Evolutionary conservation across 2,797 vertebrate genomes (phyloP).

Genomic region (Pogoniulus pusillus): DNA sequence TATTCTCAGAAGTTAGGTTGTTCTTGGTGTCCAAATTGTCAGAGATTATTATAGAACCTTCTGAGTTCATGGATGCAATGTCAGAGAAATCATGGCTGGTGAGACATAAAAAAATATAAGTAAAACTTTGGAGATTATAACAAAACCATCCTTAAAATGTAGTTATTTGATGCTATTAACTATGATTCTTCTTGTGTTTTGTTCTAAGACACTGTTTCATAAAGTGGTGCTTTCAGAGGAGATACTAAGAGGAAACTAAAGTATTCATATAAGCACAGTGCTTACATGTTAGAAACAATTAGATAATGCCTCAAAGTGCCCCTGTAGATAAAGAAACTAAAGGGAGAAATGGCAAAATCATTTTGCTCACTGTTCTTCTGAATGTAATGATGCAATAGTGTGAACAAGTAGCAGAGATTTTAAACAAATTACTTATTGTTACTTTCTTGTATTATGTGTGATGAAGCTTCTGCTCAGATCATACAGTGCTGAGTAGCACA

Average conservation of each 20-base stretch:
- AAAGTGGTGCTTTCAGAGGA: neutral
- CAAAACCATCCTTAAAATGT: neutral
- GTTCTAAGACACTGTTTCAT: neutral
- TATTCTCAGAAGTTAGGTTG: neutral
- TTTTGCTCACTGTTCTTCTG: neutral
- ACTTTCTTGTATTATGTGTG: neutral
- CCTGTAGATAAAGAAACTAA: neutral
- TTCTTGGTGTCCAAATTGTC: neutral
- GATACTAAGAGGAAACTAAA: neutral
- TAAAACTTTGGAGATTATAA: neutral
- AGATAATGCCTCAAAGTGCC: neutral
- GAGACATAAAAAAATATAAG: neutral
- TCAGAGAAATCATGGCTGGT: neutral
- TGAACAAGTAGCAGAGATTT: neutral
- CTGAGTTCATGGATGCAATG: neutral
- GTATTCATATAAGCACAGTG: accelerated
- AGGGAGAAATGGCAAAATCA: neutral
- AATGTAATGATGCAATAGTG: neutral
- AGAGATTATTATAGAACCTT: neutral
- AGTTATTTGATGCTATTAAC: neutral
- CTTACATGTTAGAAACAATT: neutral
- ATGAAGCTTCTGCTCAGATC: neutral
- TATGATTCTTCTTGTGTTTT: neutral
- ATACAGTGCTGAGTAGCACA: neutral
- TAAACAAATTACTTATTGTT: neutral